These are phyloP conservation scores for Ramphastos sulfuratus DNA, from an alignment of 2,113 vertebrate species.

Conservation along the genomic window DNA sequence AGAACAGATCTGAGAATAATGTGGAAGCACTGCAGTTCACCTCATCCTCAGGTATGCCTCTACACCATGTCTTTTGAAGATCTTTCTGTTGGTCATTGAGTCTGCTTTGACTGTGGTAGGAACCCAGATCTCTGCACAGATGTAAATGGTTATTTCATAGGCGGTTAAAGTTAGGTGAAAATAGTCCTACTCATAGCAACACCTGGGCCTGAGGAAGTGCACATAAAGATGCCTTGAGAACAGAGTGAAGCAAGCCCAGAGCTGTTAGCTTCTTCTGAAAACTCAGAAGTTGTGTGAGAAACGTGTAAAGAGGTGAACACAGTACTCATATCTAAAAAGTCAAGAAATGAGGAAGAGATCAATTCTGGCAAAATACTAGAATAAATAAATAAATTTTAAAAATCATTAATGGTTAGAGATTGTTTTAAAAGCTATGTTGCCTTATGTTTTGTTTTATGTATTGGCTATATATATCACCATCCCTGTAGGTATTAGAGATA, in stretches of 20 bases:
- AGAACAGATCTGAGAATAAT: background rate
- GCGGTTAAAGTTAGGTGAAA: background rate
- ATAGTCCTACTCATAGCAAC: background rate
- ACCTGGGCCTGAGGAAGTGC: background rate
- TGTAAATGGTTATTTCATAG: background rate
- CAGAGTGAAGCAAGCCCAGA: background rate
- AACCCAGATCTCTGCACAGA: background rate
- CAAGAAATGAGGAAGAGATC: background rate
- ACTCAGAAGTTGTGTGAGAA: background rate
- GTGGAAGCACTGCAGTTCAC: background rate
- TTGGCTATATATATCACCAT: background rate
- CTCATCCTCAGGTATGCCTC: background rate
- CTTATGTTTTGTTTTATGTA: background rate
- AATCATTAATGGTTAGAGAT: background rate
- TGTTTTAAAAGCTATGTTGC: background rate
- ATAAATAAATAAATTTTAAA: background rate
- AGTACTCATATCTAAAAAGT: background rate
- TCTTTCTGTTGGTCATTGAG: background rate
- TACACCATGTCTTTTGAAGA: background rate
- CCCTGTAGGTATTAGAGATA: too few species aligned
- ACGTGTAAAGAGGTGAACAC: background rate
- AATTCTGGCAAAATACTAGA: background rate
- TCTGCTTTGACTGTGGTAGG: background rate
- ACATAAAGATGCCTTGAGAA: background rate
- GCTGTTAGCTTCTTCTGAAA: background rate